Percentiles rank a stretch among this genome's conserved stretches.
These are phyloP conservation scores for Psittacula echo DNA, from an alignment of 2,797 vertebrate species.

Conservation along the genomic window DNA sequence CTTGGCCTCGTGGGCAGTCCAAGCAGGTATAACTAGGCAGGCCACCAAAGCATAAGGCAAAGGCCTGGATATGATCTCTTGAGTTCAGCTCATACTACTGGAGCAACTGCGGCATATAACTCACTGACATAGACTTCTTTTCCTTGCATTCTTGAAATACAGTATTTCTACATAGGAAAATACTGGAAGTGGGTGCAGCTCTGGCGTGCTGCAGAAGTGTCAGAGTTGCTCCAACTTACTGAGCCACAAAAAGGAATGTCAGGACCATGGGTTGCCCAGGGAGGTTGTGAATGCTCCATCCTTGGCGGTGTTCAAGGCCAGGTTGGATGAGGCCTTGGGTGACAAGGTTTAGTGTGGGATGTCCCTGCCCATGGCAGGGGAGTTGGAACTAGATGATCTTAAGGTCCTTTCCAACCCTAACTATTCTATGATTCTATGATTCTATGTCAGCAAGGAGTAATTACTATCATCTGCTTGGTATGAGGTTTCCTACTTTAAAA, in stretches of 20 bases:
- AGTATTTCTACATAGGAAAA: neutral
- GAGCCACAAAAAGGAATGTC: neutral
- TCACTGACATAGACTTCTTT: neutral
- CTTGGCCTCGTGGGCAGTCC: neutral
- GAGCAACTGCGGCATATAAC: neutral
- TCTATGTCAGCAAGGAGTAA: neutral
- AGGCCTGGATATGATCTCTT: neutral
- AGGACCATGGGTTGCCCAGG: neutral
- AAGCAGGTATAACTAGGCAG: neutral
- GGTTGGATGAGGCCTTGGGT: no score
- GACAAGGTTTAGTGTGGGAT: no score
- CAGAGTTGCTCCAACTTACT: neutral
- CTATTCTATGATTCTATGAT: no score
- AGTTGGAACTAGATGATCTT: no score
- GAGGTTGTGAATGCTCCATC: no score
- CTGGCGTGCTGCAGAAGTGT: neutral
- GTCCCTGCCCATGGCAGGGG: no score
- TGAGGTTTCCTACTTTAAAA: neutral
- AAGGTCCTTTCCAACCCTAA: no score
- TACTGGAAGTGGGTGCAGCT: neutral
- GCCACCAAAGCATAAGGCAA: neutral
- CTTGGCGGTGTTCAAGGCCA: no score
- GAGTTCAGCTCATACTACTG: neutral
- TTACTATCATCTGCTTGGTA: neutral
- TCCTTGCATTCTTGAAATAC: neutral